Evolutionary conservation across 2,797 vertebrate genomes (phyloP), one percentile per base, ranked within the genome.

Genomic region (Acrocephalus scirpaceus): DNA sequence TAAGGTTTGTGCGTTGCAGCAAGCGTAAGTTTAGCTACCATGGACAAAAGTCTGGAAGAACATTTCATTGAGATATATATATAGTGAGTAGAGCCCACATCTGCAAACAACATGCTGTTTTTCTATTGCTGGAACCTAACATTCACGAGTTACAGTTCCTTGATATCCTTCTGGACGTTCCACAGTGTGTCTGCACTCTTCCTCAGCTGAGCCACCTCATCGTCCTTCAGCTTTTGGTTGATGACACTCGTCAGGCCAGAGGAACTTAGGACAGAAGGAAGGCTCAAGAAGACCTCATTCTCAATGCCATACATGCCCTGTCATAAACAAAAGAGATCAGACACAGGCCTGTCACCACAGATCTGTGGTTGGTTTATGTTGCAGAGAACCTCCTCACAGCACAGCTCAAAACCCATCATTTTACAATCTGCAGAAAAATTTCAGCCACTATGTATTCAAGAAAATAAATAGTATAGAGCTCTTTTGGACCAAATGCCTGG

Each of bases 161-260:
- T 99, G 13, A 99, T 97, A 95, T 99, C 99, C 92, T 99, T 99
- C 98, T 99, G 99, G 98, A 99, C 99, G 57, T 92, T 97, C 99
- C 99, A 99, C 95, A 99, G 96, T 0, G 99, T 99, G n/a, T 99
- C 98, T 0, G 98, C 99, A 0, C 99, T 99, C 92, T 98, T 98
- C 98, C 94, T 99, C 95, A 99, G 98, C 94, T 99, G 99, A 45
- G 94, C 73, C 50, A 99, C 98, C 84, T 99, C 99, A 0, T 54
- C 98, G 0, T 99, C 98, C 6, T 98, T 99, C 96, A 99, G 98
- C 64, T 98, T 99, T 98, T 99, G 99, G 96, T 99, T 99, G 97
- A 99, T 97, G 71, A 99, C 98, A 16, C 98, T 98, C 90, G 97
- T 96, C 75, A 99, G 96, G 3, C 99, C 99, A 4, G 96, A 96